Evolutionary conservation across 2,888 invertebrate genomes (phyloP).

Genomic region (Drosophila imparisetae): DNA sequence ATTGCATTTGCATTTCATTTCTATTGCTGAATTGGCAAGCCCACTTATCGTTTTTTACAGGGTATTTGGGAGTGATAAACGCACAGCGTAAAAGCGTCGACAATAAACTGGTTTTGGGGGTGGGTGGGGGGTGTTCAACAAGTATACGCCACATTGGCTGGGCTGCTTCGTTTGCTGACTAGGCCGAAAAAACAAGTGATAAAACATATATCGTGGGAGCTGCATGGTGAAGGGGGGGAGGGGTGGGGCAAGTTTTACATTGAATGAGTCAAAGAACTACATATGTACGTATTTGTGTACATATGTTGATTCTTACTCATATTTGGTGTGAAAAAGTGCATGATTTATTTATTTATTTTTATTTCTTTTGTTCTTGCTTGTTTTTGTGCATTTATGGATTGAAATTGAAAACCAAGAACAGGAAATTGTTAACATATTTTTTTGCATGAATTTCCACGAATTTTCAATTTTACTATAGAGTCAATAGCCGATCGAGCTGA

Average conservation of each 20-base stretch:
- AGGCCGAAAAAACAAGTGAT: constrained; percentile 14
- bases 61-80: not conserved
- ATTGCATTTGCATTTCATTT: not conserved
- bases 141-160: constrained; percentile 67
- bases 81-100: constrained; percentile 38
- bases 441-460: constrained; percentile 60
- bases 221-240: no score
- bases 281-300: constrained; percentile 1
- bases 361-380: not conserved
- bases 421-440: constrained; percentile 69
- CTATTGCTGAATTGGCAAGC: not conserved
- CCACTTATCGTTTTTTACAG: not conserved
- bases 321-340: constrained; percentile 69
- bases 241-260: constrained; percentile 5
- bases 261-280: constrained; percentile 66
- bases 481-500: constrained; percentile 58
- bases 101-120: constrained; percentile 13
- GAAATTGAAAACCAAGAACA: constrained; percentile 67
- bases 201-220: not conserved
- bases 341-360: constrained; percentile 20
- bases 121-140: constrained; percentile 24
- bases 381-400: constrained; percentile 11
- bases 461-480: constrained; percentile 29
- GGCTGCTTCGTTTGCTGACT: constrained; percentile 49
- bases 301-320: constrained; percentile 25